A percentile compares a stretch with the other conserved stretches of the same genome.
Conservation (phyloP, 2,888 invertebrate genomes). For the Limulus polyphemus region DNA sequence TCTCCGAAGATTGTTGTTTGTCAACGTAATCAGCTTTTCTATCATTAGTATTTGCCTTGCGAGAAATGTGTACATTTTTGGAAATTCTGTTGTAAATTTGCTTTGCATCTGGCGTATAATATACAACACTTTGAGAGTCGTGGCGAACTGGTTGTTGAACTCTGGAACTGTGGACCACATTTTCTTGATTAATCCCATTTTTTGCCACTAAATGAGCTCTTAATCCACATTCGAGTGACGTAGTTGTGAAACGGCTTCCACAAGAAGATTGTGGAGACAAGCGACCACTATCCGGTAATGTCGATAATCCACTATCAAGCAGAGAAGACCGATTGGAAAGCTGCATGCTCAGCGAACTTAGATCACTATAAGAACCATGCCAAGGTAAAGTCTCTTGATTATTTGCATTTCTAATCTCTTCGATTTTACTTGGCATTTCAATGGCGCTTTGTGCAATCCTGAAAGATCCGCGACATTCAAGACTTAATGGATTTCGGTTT, state of each 20-base stretch:
- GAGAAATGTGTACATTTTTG: neutral
- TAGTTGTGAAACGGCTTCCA: slow-evolving; percentile 15
- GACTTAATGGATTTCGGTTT: slow-evolving; percentile 10
- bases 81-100: neutral
- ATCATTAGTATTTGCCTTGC: neutral
- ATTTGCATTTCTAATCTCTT: slow-evolving; percentile 7
- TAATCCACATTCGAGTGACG: slow-evolving; percentile 17
- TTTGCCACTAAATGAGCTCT: slow-evolving; percentile 19
- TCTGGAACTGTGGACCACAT: slow-evolving; percentile 59
- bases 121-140: slow-evolving; percentile 60
- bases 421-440: slow-evolving; percentile 11
- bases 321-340: slow-evolving; percentile 22
- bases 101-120: slow-evolving; percentile 41
- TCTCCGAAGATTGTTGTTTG: neutral
- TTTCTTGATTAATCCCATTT: slow-evolving; percentile 21
- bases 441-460: slow-evolving; percentile 6
- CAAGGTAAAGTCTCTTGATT: slow-evolving; percentile 35
- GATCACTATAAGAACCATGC: slow-evolving; percentile 62
- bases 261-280: slow-evolving; percentile 24
- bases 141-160: slow-evolving; percentile 64
- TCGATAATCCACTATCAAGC: slow-evolving; percentile 23
- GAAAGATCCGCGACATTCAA: slow-evolving; percentile 1
- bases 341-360: slow-evolving; percentile 39
- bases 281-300: slow-evolving; percentile 22
- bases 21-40: neutral